These are phyloP conservation scores for Diaprepes abbreviatus DNA, from an alignment of 2,888 invertebrate genomes.

Conservation along the genomic window DNA sequence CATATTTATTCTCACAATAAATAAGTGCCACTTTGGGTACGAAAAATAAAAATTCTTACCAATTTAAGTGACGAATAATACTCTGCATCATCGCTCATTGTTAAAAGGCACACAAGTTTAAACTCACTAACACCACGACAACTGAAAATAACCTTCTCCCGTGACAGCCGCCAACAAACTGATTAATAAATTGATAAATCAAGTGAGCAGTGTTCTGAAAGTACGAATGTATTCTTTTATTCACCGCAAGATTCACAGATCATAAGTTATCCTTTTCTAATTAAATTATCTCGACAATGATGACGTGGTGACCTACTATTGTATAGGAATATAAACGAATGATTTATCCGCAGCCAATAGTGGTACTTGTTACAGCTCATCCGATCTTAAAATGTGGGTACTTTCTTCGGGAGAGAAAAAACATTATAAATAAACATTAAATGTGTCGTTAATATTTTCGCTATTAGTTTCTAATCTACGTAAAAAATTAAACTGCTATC, in stretches of 20 bases:
- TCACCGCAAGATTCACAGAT: too few relatives aligned
- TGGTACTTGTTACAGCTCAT: slow-evolving; percentile 17
- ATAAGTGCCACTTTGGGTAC: too few relatives aligned
- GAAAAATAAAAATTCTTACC: too few relatives aligned
- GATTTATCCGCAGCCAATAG: too few relatives aligned
- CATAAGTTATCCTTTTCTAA: too few relatives aligned
- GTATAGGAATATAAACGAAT: too few relatives aligned
- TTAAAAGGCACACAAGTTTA: not conserved
- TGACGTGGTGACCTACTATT: too few relatives aligned
- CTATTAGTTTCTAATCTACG: not conserved
- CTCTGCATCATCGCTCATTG: slow-evolving; percentile 38
- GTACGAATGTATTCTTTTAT: not conserved
- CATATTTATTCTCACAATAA: too few relatives aligned
- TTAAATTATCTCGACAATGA: too few relatives aligned
- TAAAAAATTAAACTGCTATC: too few relatives aligned
- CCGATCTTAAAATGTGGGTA: slow-evolving; percentile 11
- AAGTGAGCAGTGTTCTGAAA: not conserved
- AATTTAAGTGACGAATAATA: slow-evolving; percentile 36
- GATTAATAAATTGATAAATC: not conserved
- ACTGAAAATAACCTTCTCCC: too few relatives aligned
- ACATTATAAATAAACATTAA: not conserved
- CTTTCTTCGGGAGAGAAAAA: slow-evolving; percentile 29
- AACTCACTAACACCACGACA: not conserved
- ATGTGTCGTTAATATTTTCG: slow-evolving; percentile 16
- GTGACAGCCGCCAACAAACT: not conserved